Percentiles rank a stretch among this genome's conserved stretches.
phyloP scores from a whole-genome alignment of 1,140 invertebrate species.

The Drosophila lacteicornis region DNA sequence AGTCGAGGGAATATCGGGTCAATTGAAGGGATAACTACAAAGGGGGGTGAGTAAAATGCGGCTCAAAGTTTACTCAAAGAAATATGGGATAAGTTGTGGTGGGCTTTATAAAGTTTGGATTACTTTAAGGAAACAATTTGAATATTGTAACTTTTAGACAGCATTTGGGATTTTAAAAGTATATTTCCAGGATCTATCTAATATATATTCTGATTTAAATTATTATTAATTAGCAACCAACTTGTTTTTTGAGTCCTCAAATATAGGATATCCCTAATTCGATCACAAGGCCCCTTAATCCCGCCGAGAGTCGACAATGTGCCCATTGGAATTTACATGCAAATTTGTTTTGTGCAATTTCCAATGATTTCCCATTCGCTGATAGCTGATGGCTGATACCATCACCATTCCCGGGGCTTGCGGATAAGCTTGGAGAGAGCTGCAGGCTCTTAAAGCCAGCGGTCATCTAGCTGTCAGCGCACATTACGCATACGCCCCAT shows the following conservation, averaged over 20 bases:
- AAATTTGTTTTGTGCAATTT: slow-evolving; percentile 72
- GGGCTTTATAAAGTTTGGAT: too few species aligned
- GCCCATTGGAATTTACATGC: slow-evolving; percentile 72
- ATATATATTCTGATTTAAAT: neutral
- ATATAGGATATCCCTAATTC: neutral
- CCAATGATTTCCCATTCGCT: slow-evolving; percentile 55
- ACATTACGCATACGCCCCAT: slow-evolving; percentile 60
- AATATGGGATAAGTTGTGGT: neutral
- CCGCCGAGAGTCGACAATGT: slow-evolving; percentile 60
- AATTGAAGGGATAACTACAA: neutral
- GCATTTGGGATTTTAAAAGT: too few species aligned
- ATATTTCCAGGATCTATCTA: neutral
- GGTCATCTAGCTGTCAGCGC: slow-evolving; percentile 58
- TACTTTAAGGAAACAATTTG: too few species aligned
- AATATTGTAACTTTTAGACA: too few species aligned
- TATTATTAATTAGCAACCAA: too few species aligned
- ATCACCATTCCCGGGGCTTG: neutral
- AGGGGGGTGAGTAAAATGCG: too few species aligned
- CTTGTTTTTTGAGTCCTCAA: neutral
- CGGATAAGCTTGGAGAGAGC: slow-evolving; percentile 1
- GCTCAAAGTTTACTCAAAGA: neutral
- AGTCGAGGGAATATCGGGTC: slow-evolving; percentile 17
- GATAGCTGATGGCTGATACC: slow-evolving; percentile 57
- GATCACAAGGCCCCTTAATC: neutral
- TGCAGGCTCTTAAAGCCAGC: slow-evolving; percentile 25